Conservation (phyloP, 2,888 invertebrate species). For the Drosophila meridiana region DNA sequence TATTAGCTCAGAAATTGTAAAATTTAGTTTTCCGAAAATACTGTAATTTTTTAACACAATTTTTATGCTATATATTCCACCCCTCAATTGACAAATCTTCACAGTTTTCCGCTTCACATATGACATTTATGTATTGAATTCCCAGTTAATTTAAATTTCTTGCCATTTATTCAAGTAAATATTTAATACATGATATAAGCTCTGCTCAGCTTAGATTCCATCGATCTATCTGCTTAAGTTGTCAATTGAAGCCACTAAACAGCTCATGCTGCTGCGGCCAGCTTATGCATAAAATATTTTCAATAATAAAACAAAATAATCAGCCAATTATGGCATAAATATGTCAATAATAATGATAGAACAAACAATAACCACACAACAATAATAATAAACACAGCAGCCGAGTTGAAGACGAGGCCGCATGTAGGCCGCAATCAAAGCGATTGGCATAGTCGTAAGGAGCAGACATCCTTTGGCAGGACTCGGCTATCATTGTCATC, state of each 20-base stretch:
- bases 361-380: constrained; percentile 35
- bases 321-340: constrained; percentile 57
- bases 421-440: constrained; percentile 55
- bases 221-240: neutral
- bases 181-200: neutral
- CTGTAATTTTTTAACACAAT: too few species aligned
- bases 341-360: constrained; percentile 60
- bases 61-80: too few species aligned
- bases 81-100: neutral
- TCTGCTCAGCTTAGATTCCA: neutral
- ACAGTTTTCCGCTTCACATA: neutral
- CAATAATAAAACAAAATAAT: constrained; percentile 48
- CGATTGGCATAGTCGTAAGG: constrained; percentile 18
- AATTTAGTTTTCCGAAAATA: too few species aligned
- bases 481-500: constrained; percentile 39
- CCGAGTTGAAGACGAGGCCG: constrained; percentile 8
- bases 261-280: constrained; percentile 22
- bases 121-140: neutral
- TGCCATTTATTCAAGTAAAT: neutral
- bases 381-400: neutral
- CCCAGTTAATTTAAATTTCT: neutral
- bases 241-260: neutral
- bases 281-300: constrained; percentile 45
- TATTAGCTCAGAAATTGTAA: too few species aligned
- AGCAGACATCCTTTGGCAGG: constrained; percentile 24